phyloP scores from a whole-genome alignment of 1,140 invertebrate genomes.

The Ceratosolen solmsi region DNA sequence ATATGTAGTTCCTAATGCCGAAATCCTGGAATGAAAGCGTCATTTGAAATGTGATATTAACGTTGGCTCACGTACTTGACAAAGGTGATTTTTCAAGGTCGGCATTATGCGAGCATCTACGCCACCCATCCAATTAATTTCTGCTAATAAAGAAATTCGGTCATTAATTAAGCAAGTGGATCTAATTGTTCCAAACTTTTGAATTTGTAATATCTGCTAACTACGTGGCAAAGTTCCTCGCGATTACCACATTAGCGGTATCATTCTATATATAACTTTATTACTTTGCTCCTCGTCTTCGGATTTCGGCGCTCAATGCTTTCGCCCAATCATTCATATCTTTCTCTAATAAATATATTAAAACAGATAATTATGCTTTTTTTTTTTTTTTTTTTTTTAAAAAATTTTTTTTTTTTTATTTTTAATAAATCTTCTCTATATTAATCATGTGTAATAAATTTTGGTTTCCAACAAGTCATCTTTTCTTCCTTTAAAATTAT shows the following conservation, averaged over 20 bases:
- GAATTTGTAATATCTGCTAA: constrained; percentile 7
- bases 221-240: neutral
- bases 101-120: too few species aligned
- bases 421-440: too few species aligned
- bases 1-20: neutral
- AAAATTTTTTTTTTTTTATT: too few species aligned
- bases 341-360: too few species aligned
- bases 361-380: too few species aligned
- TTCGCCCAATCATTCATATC: too few species aligned
- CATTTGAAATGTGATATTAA: neutral
- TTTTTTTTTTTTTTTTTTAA: too few species aligned
- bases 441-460: too few species aligned
- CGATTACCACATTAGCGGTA: constrained; percentile 8
- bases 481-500: too few species aligned
- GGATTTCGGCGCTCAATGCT: neutral
- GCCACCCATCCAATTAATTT: neutral
- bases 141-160: neutral
- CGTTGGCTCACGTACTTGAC: neutral
- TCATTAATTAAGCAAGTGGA: neutral
- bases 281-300: neutral
- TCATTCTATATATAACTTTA: neutral
- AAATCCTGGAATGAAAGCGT: neutral
- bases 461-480: too few species aligned
- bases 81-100: neutral
- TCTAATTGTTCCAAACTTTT: neutral